A percentile compares a stretch with the other conserved stretches of the same genome.
phyloP scores from a whole-genome alignment of 2,888 invertebrate species.

The Amphipoea oculea region DNA sequence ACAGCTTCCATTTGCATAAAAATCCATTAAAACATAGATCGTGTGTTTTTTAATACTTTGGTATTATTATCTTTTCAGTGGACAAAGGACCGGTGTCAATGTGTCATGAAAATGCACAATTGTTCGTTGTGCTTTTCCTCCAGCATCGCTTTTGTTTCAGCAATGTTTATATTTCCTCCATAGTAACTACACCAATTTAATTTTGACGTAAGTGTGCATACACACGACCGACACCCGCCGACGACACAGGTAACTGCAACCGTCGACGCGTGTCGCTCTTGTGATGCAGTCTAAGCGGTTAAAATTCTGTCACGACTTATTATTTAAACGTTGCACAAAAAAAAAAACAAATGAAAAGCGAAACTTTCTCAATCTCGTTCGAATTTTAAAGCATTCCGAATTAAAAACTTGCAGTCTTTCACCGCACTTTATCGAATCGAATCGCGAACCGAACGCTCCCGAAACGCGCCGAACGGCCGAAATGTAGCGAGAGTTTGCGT shows the following conservation, averaged over 20 bases:
- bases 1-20: not conserved
- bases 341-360: not conserved
- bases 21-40: not conserved
- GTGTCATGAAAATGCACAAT: not conserved
- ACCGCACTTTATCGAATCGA: constrained; percentile 65
- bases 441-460: constrained; percentile 61
- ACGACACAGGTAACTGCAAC: no score
- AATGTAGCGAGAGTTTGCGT: constrained; percentile 82
- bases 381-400: constrained; percentile 57
- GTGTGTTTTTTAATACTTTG: not conserved
- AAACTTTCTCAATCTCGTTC: constrained; percentile 50
- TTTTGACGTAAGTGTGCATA: no score
- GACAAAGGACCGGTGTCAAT: not conserved
- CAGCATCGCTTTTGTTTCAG: not conserved
- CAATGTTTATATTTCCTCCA: not conserved
- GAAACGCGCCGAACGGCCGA: constrained; percentile 66
- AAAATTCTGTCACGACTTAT: not conserved
- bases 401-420: constrained; percentile 67
- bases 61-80: not conserved
- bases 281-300: no score
- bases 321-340: not conserved
- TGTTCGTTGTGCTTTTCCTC: not conserved
- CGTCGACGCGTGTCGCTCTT: no score
- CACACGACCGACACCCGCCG: no score
- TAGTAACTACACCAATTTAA: not conserved